Percentiles rank a stretch among this genome's conserved stretches.
Conservation (phyloP, 2,888 invertebrate genomes). For the Nemapogon koenigi region DNA sequence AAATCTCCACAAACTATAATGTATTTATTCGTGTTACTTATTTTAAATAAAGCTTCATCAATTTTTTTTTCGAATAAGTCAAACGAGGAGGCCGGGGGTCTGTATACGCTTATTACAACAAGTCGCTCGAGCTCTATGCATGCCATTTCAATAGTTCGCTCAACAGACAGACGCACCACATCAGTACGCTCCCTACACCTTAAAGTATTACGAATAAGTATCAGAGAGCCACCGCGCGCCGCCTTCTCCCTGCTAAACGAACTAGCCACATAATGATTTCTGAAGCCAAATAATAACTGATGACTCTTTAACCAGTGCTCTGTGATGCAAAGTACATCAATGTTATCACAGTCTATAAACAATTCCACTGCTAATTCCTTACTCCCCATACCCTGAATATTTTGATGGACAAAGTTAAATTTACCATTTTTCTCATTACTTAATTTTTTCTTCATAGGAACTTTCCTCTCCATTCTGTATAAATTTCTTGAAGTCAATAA, state of each 20-base stretch:
- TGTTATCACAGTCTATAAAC: not conserved
- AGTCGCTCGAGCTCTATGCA: slow-evolving; percentile 1
- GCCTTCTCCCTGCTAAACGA: not conserved
- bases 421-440: not conserved
- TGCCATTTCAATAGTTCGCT: slow-evolving; percentile 3
- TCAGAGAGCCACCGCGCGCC: not conserved
- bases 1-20: slow-evolving; percentile 2
- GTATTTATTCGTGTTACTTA: not conserved
- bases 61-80: not conserved
- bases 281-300: not conserved
- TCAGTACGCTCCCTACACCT: not conserved
- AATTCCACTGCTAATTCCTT: not conserved
- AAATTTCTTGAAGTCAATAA: too few species aligned
- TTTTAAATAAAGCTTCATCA: not conserved
- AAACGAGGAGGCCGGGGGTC: not conserved
- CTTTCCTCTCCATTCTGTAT: too few species aligned
- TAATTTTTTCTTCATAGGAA: not conserved
- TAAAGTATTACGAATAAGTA: not conserved
- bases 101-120: not conserved
- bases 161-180: slow-evolving; percentile 4
- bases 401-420: not conserved
- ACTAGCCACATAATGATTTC: not conserved
- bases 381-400: not conserved
- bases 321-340: not conserved
- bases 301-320: not conserved